Evolutionary conservation across 2,113 vertebrate genomes (phyloP), one percentile per base, ranked within the genome.

Genomic region (Mixornis gularis): DNA sequence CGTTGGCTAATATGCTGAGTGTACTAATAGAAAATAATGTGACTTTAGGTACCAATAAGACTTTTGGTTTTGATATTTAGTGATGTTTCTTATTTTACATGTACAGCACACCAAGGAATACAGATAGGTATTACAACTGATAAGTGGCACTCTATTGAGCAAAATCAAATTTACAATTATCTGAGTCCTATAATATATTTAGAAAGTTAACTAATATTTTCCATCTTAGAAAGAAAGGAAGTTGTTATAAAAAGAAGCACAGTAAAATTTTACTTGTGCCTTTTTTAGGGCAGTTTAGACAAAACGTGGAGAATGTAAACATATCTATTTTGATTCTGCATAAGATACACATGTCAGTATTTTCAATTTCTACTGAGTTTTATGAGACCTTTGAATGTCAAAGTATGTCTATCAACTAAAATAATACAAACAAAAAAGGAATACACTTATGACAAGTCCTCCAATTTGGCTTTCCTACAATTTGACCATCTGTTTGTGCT

Each of bases 401-500:
- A 77, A 70, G 10, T 56, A 72, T 58, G 79, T 79, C 49, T 65
- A 14, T 32, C 41, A 92, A 72, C 9, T 25, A 14, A 69, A 90
- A 53, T 20, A 13, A 38, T 17, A 9, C 4, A 6, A 34, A n/a
- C 27, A 56, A 27, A 77, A 66, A 52, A 27, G 38, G 49, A 14
- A 14, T 13, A 26, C 25, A 83, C n/a, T 89, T 92, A 87, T 0
- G 2, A 87, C 77, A 81, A 94, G 85, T 69, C 53, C 44, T 94
- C 48, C 63, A 78, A 88, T 70, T 63, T 96, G 96, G 95, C 94
- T 95, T 93, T 93, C 36, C 64, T 92, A 91, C 96, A 96, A 49
- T 84, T 71, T 85, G 73, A 91, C 95, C 96, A 97, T 96, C 96
- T 97, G 96, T 93, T 95, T 95, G 36, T 71, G 66, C 83, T 95